phyloP scores from a whole-genome alignment of 2,113 vertebrate species.

The Strigops habroptila region DNA sequence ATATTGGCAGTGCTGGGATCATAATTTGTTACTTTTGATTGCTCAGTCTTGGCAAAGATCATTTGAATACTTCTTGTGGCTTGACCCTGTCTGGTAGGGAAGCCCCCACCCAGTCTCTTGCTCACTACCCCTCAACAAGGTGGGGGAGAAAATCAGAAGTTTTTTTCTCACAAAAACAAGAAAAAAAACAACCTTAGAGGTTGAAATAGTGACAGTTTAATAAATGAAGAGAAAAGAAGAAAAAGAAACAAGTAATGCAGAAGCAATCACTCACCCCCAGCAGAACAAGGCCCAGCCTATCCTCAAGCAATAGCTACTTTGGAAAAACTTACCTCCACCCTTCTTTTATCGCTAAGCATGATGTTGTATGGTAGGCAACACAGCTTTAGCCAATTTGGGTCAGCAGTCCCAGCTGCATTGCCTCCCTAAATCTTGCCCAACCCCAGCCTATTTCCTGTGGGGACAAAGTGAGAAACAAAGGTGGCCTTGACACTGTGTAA shows the following conservation, averaged over 20 bases:
- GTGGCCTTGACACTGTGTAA: not conserved
- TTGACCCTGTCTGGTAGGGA: not conserved
- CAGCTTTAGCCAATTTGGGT: not conserved
- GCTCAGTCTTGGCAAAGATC: not conserved
- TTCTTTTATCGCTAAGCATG: not conserved
- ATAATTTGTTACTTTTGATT: not conserved
- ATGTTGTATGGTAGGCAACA: not conserved
- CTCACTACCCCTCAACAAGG: not conserved
- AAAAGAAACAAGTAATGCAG: not conserved
- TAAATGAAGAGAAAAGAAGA: not conserved
- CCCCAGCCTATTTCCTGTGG: not conserved
- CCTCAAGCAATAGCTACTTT: not conserved
- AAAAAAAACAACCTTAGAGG: not conserved
- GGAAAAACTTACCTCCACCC: not conserved
- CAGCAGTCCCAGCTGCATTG: not conserved
- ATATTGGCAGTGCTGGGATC: not conserved
- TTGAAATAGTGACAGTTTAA: not conserved
- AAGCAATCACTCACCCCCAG: not conserved
- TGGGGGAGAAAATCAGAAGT: not conserved
- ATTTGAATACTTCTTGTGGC: not conserved
- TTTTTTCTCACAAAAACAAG: not conserved
- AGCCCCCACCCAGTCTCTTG: not conserved
- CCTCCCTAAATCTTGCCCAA: not conserved
- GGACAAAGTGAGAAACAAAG: not conserved
- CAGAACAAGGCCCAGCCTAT: not conserved